Evolutionary conservation across 1,140 invertebrate genomes (phyloP).

Genomic region (Ceratina calcarata): DNA sequence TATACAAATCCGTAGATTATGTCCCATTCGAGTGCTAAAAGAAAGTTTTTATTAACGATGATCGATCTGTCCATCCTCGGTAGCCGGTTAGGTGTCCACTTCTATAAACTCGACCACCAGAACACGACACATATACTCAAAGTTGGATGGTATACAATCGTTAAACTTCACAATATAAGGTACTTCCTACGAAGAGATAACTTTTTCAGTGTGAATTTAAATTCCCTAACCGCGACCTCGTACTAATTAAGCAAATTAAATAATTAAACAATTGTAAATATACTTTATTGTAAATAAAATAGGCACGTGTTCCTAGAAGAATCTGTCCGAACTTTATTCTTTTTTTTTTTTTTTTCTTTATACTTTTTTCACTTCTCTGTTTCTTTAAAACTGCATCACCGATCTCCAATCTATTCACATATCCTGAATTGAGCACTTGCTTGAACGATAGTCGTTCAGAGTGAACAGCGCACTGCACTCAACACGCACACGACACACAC

Average conservation of each 20-base stretch:
- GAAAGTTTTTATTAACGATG: too few relatives aligned
- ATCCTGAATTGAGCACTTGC: conserved; percentile 10
- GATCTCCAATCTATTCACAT: neutral
- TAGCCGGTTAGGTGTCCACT: neutral
- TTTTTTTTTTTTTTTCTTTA: neutral
- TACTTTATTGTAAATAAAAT: neutral
- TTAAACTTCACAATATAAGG: neutral
- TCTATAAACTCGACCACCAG: conserved; percentile 1
- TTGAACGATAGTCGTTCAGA: neutral
- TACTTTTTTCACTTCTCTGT: neutral
- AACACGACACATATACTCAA: neutral
- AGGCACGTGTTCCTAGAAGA: conserved; percentile 9
- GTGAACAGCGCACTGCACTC: neutral
- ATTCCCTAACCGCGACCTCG: too few relatives aligned
- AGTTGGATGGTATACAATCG: conserved; percentile 13
- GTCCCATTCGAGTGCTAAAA: too few relatives aligned
- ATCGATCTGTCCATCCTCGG: neutral
- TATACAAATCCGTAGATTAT: too few relatives aligned
- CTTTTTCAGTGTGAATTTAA: too few relatives aligned
- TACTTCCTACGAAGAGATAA: neutral
- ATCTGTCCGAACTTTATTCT: conserved; percentile 9
- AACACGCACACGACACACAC: neutral
- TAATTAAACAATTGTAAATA: neutral
- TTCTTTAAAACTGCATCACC: conserved; percentile 7
- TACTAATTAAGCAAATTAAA: too few relatives aligned